Percentiles rank a stretch among this genome's conserved stretches.
phyloP scores from a whole-genome alignment of 2,888 invertebrate genomes.

The Aleiodes testaceus region DNA sequence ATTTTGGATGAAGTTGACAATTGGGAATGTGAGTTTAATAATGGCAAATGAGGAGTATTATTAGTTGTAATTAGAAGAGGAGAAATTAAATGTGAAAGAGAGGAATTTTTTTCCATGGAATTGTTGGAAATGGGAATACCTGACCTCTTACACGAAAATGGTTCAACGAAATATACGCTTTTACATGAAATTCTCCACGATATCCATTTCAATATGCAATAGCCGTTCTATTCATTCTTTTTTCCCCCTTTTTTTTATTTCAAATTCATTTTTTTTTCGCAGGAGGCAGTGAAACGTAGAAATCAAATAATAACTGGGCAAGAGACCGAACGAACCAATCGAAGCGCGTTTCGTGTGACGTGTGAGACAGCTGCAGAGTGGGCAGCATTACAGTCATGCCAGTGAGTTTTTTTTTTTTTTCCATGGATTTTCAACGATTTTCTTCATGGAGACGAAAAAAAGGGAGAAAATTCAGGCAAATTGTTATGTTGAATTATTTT shows the following conservation, averaged over 20 bases:
- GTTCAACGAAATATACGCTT: too few species aligned
- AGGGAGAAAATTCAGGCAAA: too few species aligned
- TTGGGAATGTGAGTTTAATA: background rate
- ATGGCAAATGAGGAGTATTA: background rate
- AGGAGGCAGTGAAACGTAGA: constrained; percentile 30
- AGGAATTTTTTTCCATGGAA: too few species aligned
- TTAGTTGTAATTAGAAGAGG: background rate
- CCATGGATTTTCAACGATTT: background rate
- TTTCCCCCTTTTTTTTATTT: constrained; percentile 16
- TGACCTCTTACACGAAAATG: too few species aligned
- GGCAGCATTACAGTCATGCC: constrained; percentile 51
- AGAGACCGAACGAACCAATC: constrained; percentile 41
- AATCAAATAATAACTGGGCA: constrained; percentile 30
- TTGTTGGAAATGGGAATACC: too few species aligned
- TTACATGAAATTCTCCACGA: too few species aligned
- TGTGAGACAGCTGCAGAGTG: constrained; percentile 52
- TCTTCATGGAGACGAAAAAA: background rate
- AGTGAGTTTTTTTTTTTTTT: constrained; percentile 24
- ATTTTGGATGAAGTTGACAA: background rate
- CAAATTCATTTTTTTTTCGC: background rate
- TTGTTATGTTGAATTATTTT: too few species aligned
- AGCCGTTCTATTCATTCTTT: constrained; percentile 1
- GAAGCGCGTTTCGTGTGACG: constrained; percentile 39
- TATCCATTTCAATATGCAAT: background rate
- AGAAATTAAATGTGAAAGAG: background rate